Base-by-base conservation (phyloP, 2,797 vertebrate species). In the Cossypha niveicapilla region DNA sequence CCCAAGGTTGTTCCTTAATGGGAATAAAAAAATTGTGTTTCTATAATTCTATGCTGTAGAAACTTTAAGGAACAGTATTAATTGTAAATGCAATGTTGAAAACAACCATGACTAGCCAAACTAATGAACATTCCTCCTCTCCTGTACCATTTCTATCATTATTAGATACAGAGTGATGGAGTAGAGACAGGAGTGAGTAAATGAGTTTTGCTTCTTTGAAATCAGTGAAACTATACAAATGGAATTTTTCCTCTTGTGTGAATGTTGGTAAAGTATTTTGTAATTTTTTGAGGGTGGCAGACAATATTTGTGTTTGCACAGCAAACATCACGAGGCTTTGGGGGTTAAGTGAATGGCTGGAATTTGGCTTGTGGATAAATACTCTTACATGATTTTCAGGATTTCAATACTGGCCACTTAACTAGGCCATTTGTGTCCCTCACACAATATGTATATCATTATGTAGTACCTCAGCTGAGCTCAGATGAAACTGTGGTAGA, bases 351-450 rank as follows among this genome's bases (percentile, higher is more conserved):
- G 51, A 81, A 66, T 11, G 6, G 16, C 18, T 90, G 50, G 57
- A 45, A 39, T 78, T 83, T 58, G 27, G 9, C 35, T 81, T 61
- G 27, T 42, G 50, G 30, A 61, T 74, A 56, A 63, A 74, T 11
- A 51, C 13, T 18, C 3, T 21, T 34, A 5, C 0, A 0, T n/a
- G 15, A 14, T 45, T 84, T 77, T 50, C 14, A 44, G 19, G 16
- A 39, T 78, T 54, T 77, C 11, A 2, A 13, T 67, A 12, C 4
- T 83, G 61, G 37, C 13, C 23, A 13, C 15, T 56, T 67, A 21
- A 32, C 4, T 19, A 8, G 22, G 42, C 35, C 19, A 21, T 54
- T 25, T 28, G 62, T 19, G 15, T 57, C 13, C 67, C 14, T 78
- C 45, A 24, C 13, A 16, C 27, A 10, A 11, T 22, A 22, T 30